Conservation (phyloP, 2,888 invertebrate genomes). For the Callosobruchus maculatus region DNA sequence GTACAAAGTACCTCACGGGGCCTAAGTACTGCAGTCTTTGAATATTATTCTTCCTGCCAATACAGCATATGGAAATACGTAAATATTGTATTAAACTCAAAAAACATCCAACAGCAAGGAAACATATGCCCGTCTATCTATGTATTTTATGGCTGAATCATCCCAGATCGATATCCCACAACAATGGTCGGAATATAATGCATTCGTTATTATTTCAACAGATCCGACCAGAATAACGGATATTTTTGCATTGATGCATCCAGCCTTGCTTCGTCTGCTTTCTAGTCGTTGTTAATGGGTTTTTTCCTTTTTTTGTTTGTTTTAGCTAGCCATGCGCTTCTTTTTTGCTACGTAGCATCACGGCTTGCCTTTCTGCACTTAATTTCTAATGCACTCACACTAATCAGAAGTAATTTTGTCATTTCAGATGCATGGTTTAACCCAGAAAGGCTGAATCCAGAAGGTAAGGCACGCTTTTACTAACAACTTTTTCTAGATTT, state of each 20-base stretch:
- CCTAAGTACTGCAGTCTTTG: too few species aligned
- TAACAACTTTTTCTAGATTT: background rate
- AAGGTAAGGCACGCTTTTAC: conserved; percentile 65
- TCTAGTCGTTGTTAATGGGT: background rate
- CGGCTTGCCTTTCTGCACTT: background rate
- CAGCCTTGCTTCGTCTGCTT: background rate
- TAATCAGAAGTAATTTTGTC: conserved; percentile 33
- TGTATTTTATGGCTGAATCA: too few species aligned
- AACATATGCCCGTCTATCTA: too few species aligned
- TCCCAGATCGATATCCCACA: background rate
- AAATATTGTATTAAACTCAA: too few species aligned
- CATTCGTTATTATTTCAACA: background rate
- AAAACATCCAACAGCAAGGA: too few species aligned
- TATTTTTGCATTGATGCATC: background rate
- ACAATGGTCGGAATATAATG: background rate
- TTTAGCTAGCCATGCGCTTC: background rate
- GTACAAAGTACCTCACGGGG: too few species aligned
- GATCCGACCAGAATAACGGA: background rate
- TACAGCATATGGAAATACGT: too few species aligned
- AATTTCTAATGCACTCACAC: conserved; percentile 11
- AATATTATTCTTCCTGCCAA: too few species aligned
- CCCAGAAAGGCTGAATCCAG: conserved; percentile 86
- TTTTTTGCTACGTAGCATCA: background rate
- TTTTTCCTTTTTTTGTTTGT: background rate
- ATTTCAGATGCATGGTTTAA: conserved; percentile 93